Base-by-base conservation (phyloP, 2,797 vertebrate species). In the Danio kyathit region DNA sequence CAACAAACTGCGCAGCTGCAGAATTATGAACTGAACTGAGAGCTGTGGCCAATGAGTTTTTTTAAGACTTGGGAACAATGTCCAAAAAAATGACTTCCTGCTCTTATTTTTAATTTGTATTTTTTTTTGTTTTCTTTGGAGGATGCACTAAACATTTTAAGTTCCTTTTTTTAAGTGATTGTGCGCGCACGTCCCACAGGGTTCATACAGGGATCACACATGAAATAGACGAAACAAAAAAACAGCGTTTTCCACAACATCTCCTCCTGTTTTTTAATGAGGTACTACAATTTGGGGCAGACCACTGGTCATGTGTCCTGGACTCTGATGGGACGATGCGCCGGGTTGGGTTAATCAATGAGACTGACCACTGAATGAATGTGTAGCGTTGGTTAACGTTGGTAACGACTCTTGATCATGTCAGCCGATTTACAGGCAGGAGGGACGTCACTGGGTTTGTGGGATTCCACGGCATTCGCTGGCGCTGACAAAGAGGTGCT, bases 141-240 rank as follows among this genome's bases (percentile, higher is more conserved):
- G 95, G 96, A 96, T 98, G 97, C 98, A 99, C 97, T 98, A 97
- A 93, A 96, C 92, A 96, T 98, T 97, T 96, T 97, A 93, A 94
- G 94, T 97, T 97, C 95, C 94, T 91, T 49, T 29, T 29, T 81
- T 87, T 82, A 82, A 85, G 56, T 67, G 52, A 84, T 69, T 79
- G 75, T 80, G 71, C 21, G 79, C 82, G 52, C 21, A 38, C 89
- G 88, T 74, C 91, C 90, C 88, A 91, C 91, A 90, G 86, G 89
- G 89, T 93, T 88, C 87, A 91, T 86, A 88, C 88, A 89, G 87
- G 83, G 86, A 76, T 90, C 89, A 90, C 80, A 70, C 82, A 72
- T 61, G 44, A 76, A 76, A 65, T 7, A 17, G 59, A 64, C 29
- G 29, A 29, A 29, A 29, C 29, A 29, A 29, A 29, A 29, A 70